A percentile compares a stretch with the other conserved stretches of the same genome.
These are phyloP conservation scores for Athalia cordata DNA, from an alignment of 2,888 invertebrate genomes.

Conservation along the genomic window DNA sequence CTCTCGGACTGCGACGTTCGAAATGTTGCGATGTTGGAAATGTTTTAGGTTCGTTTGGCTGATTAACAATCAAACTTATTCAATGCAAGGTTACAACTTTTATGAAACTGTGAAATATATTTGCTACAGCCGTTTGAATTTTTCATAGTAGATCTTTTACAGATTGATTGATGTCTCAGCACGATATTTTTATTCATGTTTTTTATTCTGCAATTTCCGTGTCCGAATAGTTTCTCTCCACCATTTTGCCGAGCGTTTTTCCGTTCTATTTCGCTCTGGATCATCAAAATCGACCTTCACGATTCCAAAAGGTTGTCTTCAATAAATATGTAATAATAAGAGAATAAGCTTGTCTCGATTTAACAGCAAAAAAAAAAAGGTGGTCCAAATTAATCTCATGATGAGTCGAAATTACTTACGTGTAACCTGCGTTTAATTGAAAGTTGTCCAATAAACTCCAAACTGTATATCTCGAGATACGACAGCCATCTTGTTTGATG, in stretches of 20 bases:
- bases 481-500: constrained; percentile 62
- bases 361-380: background rate
- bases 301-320: constrained; percentile 76
- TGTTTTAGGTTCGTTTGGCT: too few relatives aligned
- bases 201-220: background rate
- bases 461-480: constrained; percentile 6
- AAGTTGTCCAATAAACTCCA: constrained; percentile 72
- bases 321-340: constrained; percentile 18
- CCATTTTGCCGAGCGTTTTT: constrained; percentile 78
- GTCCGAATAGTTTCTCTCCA: constrained; percentile 11
- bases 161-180: too few relatives aligned
- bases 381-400: background rate
- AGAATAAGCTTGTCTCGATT: constrained; percentile 30
- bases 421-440: constrained; percentile 71
- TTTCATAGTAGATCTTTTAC: too few relatives aligned
- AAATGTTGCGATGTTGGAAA: too few relatives aligned
- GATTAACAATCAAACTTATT: too few relatives aligned
- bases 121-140: too few relatives aligned
- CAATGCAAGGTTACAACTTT: too few relatives aligned
- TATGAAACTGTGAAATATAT: too few relatives aligned
- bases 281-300: constrained; percentile 83
- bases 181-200: background rate
- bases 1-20: too few relatives aligned
- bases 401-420: constrained; percentile 49
- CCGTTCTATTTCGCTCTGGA: constrained; percentile 79